These are phyloP conservation scores for Rapana venosa DNA, from an alignment of 2,888 invertebrate genomes.

Conservation along the genomic window DNA sequence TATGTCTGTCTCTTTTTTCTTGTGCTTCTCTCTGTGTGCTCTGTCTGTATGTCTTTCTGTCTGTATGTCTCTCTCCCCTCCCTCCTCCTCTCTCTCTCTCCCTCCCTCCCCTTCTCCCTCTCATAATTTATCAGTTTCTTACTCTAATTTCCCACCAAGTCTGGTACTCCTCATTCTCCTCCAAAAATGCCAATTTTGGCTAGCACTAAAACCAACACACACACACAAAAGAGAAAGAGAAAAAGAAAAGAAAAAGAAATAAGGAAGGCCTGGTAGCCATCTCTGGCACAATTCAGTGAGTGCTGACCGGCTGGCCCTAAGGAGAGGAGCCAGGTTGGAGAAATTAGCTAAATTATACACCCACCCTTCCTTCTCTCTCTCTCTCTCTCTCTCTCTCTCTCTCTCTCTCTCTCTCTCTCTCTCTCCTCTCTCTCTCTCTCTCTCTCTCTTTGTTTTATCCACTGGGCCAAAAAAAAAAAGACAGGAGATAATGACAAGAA, in stretches of 20 bases:
- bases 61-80: too few species aligned
- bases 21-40: too few species aligned
- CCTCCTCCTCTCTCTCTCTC: not conserved
- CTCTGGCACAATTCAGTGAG: not conserved
- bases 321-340: not conserved
- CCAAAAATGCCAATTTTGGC: too few species aligned
- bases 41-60: too few species aligned
- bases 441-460: not conserved
- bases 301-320: not conserved
- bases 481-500: too few species aligned
- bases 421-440: not conserved
- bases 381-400: not conserved
- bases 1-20: too few species aligned
- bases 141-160: not conserved
- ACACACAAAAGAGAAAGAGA: not conserved
- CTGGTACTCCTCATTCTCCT: too few species aligned
- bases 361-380: not conserved
- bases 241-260: not conserved
- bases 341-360: slow-evolving; percentile 14
- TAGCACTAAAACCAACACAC: too few species aligned
- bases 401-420: not conserved
- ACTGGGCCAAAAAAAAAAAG: too few species aligned
- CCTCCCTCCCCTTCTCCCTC: not conserved
- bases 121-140: not conserved
- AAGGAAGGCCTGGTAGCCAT: not conserved